Conservation (phyloP, 2,888 invertebrate genomes). For the Caenorhabditis macrosperma region DNA sequence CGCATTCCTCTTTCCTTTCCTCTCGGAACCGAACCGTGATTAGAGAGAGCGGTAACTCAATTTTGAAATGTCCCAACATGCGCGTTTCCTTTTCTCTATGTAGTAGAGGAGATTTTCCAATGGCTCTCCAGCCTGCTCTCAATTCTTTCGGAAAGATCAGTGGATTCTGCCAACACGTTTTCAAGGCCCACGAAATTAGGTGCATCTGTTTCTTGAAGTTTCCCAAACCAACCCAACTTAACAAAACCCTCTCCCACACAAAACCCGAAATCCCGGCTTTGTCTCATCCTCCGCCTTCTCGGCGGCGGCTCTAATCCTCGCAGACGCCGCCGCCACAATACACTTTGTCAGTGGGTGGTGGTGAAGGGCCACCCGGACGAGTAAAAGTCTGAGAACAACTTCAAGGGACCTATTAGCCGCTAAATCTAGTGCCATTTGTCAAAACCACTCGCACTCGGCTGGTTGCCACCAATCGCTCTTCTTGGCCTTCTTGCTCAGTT, state of each 20-base stretch:
- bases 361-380: not conserved
- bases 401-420: conserved; percentile 54
- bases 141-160: no score
- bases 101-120: not conserved
- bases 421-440: conserved; percentile 53
- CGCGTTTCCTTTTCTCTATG: conserved; percentile 2
- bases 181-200: no score
- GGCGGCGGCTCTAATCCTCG: not conserved
- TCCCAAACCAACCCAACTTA: conserved; percentile 37
- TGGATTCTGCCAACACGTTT: no score
- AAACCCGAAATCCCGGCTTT: not conserved
- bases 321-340: not conserved
- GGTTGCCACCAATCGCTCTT: conserved; percentile 37
- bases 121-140: not conserved
- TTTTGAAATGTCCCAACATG: conserved; percentile 34
- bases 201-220: not conserved
- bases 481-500: conserved; percentile 3
- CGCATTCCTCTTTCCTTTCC: conserved; percentile 23
- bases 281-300: conserved; percentile 17
- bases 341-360: not conserved
- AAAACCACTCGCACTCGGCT: conserved; percentile 36
- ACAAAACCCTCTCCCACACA: not conserved
- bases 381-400: conserved; percentile 30
- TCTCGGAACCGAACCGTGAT: conserved; percentile 39
- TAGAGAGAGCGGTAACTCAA: conserved; percentile 53